Conservation (phyloP, 1,140 invertebrate genomes). For the Cherax quadricarinatus region DNA sequence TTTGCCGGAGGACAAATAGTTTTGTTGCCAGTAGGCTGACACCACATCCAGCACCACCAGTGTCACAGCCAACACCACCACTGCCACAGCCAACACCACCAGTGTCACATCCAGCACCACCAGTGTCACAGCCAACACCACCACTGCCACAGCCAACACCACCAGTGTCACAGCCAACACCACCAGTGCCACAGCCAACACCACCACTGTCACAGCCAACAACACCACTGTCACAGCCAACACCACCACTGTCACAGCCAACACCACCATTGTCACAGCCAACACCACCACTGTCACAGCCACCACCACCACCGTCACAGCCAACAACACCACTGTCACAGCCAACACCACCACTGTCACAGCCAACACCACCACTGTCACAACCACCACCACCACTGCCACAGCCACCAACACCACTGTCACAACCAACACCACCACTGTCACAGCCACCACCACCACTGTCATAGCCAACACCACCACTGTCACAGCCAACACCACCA, state of each 20-base stretch:
- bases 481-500: no score
- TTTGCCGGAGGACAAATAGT: conserved; percentile 29
- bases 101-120: background rate
- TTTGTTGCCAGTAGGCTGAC: background rate
- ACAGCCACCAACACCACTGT: no score
- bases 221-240: background rate
- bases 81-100: no score
- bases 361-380: background rate
- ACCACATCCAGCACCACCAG: background rate
- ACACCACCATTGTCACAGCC: no score
- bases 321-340: no score
- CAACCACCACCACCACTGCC: background rate
- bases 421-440: no score
- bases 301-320: no score
- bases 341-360: background rate
- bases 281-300: background rate
- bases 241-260: no score
- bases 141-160: background rate
- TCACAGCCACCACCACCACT: background rate
- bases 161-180: no score
- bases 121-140: background rate
- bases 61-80: background rate
- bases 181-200: background rate
- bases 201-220: background rate
- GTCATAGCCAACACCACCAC: no score